Conservation (phyloP, 2,113 vertebrate genomes). For the Miniopterus natalensis region DNA sequence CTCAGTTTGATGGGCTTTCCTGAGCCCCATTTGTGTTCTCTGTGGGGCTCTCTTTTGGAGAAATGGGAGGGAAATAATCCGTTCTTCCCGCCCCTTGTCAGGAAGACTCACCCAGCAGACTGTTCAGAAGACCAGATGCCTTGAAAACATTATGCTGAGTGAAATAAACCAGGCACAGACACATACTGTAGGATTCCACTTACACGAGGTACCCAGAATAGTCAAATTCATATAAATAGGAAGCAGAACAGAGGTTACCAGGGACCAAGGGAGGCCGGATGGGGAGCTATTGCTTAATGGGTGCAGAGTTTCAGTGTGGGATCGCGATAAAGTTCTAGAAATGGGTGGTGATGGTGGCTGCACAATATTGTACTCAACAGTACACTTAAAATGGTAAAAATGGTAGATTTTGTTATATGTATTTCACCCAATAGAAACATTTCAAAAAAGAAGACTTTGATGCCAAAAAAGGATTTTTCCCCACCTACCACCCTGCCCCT, state of each 20-base stretch:
- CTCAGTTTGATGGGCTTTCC: not conserved
- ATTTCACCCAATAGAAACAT: constrained; percentile 12
- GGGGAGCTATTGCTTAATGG: not conserved
- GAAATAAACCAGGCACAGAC: not conserved
- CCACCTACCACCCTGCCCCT: not conserved
- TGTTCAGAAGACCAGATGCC: not conserved
- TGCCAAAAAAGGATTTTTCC: constrained; percentile 53
- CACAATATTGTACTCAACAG: accelerated
- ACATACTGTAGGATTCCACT: not conserved
- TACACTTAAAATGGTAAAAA: not conserved
- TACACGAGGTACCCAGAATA: not conserved
- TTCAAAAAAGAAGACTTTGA: not conserved
- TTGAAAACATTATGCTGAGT: not conserved
- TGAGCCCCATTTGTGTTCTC: not conserved
- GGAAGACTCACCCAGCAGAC: not conserved
- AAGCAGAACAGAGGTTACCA: not conserved
- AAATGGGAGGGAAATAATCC: not conserved
- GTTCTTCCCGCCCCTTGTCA: not conserved
- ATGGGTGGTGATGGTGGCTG: no score
- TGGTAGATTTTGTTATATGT: not conserved
- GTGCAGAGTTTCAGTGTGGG: not conserved
- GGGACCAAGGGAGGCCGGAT: not conserved
- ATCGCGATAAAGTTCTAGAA: not conserved
- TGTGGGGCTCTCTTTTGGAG: not conserved
- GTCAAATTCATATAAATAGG: not conserved